Base-by-base conservation (phyloP, 2,113 vertebrate species). In the Paedocypris sp. region DNA sequence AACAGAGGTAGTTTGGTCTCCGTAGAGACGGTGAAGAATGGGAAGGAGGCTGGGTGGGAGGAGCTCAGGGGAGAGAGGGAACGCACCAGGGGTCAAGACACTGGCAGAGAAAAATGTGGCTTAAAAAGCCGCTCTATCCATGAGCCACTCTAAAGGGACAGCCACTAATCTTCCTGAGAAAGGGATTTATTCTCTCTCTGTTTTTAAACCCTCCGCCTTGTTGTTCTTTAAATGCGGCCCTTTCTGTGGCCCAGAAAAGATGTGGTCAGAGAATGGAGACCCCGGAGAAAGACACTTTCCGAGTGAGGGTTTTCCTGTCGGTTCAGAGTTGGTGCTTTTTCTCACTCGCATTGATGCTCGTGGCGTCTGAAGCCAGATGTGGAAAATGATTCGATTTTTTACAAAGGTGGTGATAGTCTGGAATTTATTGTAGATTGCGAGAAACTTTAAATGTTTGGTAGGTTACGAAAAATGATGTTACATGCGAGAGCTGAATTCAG, bases 101-200 rank as follows among this genome's bases (percentile, higher is more conserved):
- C 71, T 80, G 75, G 79, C 80, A 85, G 74, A 85, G 83, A 87
- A 86, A 86, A 88, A 83, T 80, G 83, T 77, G 80, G 77, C 62
- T 69, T 71, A 80, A 81, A 73, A 68, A 70, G 73, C 60, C 73
- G 61, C 61, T 74, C 54, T 41, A 42, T 77, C 74, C 62, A 64
- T 60, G 75, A 73, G 66, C 67, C 73, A 66, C 74, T 77, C 67
- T 75, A 80, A 84, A 81, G 76, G 81, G 84, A 82, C 66, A 65
- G 75, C 74, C 77, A 76, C 80, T 87, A 85, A 85, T 84, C 84
- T 87, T 85, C 85, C 81, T 83, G 80, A 86, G 84, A 86, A 84
- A 79, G 78, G 72, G 75, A 79, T 81, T 82, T 83, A 64, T 69
- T 60, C 77, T 76, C 15, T 64, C 64, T 52, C 46, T 62, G 53